Evolutionary conservation across 2,888 invertebrate genomes (phyloP).

Genomic region (Drosophila mulleri): DNA sequence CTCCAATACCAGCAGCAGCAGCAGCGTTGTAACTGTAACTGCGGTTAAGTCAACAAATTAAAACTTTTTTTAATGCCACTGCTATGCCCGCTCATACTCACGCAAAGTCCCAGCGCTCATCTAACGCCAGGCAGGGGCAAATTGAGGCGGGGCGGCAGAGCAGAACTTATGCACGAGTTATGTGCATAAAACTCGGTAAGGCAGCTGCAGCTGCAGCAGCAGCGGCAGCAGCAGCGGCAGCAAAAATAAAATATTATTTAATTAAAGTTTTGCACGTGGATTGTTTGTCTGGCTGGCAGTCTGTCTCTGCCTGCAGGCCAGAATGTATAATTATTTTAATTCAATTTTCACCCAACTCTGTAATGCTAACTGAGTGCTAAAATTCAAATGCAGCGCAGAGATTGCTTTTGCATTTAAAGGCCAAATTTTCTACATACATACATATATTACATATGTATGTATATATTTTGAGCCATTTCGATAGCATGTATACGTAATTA

Average conservation of each 20-base stretch:
- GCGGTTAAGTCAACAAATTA: slow-evolving; percentile 81
- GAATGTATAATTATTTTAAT: slow-evolving; percentile 70
- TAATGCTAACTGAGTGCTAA: slow-evolving; percentile 46
- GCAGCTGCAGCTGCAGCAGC: slow-evolving; percentile 31
- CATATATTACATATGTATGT: too few relatives aligned
- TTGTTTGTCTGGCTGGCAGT: slow-evolving; percentile 43
- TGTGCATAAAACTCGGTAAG: slow-evolving; percentile 64
- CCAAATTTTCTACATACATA: slow-evolving; percentile 12
- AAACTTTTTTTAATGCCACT: slow-evolving; percentile 68
- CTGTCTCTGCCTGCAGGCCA: slow-evolving; percentile 20
- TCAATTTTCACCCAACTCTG: slow-evolving; percentile 62
- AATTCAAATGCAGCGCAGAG: slow-evolving; percentile 11
- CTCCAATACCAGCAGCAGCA: slow-evolving; percentile 17
- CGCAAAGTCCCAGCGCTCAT: slow-evolving; percentile 14
- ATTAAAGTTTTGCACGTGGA: slow-evolving; percentile 78
- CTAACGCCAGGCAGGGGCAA: slow-evolving; percentile 40
- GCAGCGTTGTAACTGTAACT: slow-evolving; percentile 72
- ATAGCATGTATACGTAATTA: slow-evolving; percentile 47
- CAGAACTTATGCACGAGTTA: slow-evolving; percentile 75
- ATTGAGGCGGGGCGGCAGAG: slow-evolving; percentile 26
- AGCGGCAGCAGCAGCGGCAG: slow-evolving; percentile 20
- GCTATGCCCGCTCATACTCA: slow-evolving; percentile 1
- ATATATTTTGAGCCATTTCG: slow-evolving; percentile 17
- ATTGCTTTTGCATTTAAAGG: slow-evolving; percentile 42
- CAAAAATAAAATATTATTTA: slow-evolving; percentile 74